A percentile compares a stretch with the other conserved stretches of the same genome.
These are phyloP conservation scores for Solenopsis fugax DNA, from an alignment of 1,140 invertebrate species.

Conservation along the genomic window DNA sequence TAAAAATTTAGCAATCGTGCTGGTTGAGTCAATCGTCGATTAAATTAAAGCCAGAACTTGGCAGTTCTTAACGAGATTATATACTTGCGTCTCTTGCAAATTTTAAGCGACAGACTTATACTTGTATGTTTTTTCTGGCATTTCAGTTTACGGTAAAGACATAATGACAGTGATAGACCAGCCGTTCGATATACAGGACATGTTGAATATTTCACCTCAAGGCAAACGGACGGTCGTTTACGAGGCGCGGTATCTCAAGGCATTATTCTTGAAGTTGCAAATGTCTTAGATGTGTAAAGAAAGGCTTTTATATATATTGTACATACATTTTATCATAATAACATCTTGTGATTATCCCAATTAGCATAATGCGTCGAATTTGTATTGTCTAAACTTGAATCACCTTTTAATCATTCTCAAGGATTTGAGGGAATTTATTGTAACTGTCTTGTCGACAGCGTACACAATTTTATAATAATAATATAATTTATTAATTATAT, in stretches of 20 bases:
- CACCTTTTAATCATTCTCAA: neutral
- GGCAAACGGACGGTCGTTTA: conserved; percentile 97
- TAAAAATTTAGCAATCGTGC: neutral
- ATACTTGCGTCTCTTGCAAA: neutral
- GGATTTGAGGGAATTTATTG: too few relatives aligned
- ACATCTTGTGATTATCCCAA: neutral
- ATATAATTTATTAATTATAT: conserved; percentile 15
- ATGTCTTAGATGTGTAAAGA: conserved; percentile 77
- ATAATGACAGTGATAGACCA: conserved; percentile 94
- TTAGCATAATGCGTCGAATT: neutral
- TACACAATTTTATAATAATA: neutral
- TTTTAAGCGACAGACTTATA: conserved; percentile 1
- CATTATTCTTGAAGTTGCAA: conserved; percentile 92
- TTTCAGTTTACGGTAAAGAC: conserved; percentile 93
- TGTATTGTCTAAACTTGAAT: neutral
- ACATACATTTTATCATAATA: neutral
- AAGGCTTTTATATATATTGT: neutral
- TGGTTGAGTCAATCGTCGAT: neutral
- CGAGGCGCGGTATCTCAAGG: conserved; percentile 95
- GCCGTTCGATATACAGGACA: conserved; percentile 92
- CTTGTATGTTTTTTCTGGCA: conserved; percentile 26
- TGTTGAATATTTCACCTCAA: conserved; percentile 89
- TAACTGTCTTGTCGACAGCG: neutral
- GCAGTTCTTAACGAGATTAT: too few relatives aligned
- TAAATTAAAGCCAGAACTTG: neutral